A percentile compares a stretch with the other conserved stretches of the same genome.
Conservation (phyloP, 2,113 vertebrate species). For the Gymnorhina tibicen region DNA sequence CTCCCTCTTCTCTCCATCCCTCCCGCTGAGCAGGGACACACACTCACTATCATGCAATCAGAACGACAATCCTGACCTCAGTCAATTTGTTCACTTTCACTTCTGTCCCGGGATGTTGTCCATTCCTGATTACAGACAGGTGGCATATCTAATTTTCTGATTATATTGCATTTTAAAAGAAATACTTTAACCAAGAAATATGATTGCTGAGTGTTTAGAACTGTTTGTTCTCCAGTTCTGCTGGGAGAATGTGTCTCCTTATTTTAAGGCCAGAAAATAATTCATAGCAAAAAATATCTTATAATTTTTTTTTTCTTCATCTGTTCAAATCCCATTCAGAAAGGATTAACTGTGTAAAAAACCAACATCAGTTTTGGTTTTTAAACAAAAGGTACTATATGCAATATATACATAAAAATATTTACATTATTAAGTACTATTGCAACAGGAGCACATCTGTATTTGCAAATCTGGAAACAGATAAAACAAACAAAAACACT, state of each 20-base stretch:
- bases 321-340: background rate
- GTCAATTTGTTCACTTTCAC: background rate
- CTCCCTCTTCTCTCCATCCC: background rate
- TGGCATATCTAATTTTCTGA: background rate
- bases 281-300: background rate
- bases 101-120: background rate
- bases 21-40: background rate
- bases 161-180: background rate
- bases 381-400: background rate
- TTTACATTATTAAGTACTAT: background rate
- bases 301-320: background rate
- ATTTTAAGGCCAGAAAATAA: background rate
- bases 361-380: background rate
- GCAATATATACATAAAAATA: background rate
- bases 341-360: background rate
- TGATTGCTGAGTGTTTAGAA: background rate
- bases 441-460: background rate
- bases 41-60: background rate
- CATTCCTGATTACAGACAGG: background rate
- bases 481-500: background rate
- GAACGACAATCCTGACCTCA: background rate
- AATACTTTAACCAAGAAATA: background rate
- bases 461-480: background rate
- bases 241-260: background rate
- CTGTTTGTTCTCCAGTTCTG: background rate